A percentile compares a stretch with the other conserved stretches of the same genome.
Conservation (phyloP, 1,140 invertebrate species). For the Neodiprion pinetum region DNA sequence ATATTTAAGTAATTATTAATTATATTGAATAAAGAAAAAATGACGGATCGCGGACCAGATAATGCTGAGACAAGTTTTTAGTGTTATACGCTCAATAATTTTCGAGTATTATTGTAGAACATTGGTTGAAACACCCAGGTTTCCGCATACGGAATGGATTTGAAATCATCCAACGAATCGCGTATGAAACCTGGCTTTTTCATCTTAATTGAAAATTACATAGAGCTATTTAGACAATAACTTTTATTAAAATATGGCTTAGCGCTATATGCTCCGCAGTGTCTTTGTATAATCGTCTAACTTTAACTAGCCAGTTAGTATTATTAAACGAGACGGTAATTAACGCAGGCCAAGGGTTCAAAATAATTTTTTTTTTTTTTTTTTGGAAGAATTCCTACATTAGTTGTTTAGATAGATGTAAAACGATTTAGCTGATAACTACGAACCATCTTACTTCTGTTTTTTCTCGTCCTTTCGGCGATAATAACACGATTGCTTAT, state of each 20-base stretch:
- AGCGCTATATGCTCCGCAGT: slow-evolving; percentile 4
- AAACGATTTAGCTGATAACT: neutral
- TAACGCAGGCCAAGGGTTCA: neutral
- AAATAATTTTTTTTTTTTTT: neutral
- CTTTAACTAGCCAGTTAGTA: slow-evolving; percentile 10
- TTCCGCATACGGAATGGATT: neutral
- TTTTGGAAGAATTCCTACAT: slow-evolving; percentile 3
- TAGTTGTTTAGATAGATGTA: slow-evolving; percentile 10
- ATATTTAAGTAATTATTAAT: slow-evolving; percentile 16
- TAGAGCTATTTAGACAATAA: neutral
- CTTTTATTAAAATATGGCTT: neutral
- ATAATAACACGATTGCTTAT: neutral
- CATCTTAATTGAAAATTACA: too few relatives aligned
- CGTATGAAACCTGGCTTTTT: too few relatives aligned
- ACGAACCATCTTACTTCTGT: slow-evolving; percentile 6
- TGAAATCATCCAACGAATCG: neutral
- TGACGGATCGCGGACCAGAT: slow-evolving; percentile 1
- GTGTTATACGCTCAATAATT: neutral
- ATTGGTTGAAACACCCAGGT: neutral
- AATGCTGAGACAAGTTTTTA: neutral
- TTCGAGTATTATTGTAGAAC: neutral
- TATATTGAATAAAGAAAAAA: neutral
- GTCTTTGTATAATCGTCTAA: neutral
- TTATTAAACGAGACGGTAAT: slow-evolving; percentile 9
- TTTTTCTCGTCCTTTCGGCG: neutral